Conservation (phyloP, 2,113 vertebrate species). For the Myiopsitta monachus region DNA sequence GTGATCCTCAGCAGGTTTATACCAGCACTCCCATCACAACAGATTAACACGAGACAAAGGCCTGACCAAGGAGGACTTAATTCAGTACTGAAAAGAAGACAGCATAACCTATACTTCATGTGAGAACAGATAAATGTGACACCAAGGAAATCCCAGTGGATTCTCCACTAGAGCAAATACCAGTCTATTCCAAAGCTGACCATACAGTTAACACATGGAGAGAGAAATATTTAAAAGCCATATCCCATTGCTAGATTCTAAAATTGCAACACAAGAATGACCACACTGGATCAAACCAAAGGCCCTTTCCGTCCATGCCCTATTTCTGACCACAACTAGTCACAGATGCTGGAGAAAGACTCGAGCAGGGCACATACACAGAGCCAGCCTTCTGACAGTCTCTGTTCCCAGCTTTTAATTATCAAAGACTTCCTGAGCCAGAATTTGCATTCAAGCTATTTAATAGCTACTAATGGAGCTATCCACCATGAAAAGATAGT, state of each 20-base stretch:
- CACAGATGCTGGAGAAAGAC: neutral
- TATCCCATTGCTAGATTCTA: neutral
- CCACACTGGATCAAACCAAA: neutral
- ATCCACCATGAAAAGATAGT: neutral
- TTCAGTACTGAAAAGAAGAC: neutral
- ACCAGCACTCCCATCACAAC: neutral
- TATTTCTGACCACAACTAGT: neutral
- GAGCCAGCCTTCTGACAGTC: neutral
- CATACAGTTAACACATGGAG: rapidly evolving
- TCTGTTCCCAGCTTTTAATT: neutral
- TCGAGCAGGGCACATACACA: neutral
- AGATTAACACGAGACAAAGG: neutral
- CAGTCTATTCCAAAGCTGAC: neutral
- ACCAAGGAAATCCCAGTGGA: neutral
- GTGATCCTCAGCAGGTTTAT: neutral
- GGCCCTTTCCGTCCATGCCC: neutral
- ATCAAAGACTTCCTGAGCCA: neutral
- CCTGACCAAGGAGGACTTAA: neutral
- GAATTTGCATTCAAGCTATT: neutral
- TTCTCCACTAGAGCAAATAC: neutral
- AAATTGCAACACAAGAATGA: neutral
- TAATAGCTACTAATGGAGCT: neutral
- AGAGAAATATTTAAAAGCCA: neutral
- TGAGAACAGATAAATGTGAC: neutral
- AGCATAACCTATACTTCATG: neutral